Conservation (phyloP, 2,797 vertebrate species). For the Taeniopygia guttata region DNA sequence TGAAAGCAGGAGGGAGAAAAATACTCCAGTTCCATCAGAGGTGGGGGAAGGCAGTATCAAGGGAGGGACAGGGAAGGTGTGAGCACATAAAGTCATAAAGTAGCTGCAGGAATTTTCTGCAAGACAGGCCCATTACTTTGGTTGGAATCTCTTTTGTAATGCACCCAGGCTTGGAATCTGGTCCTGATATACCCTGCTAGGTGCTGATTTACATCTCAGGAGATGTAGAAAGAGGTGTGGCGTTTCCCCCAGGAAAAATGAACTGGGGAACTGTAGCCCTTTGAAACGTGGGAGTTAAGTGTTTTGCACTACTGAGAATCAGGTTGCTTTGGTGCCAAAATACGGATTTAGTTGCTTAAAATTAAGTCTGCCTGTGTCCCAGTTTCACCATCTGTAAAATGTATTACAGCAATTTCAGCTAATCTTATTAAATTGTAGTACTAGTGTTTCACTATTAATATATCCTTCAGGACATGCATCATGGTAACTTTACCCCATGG, state of each 20-base stretch:
- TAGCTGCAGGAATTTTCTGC: background rate
- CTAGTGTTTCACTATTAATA: constrained; percentile 62
- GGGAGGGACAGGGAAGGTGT: background rate
- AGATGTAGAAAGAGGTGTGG: background rate
- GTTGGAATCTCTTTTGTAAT: background rate
- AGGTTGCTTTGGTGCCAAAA: constrained; percentile 47
- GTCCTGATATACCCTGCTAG: background rate
- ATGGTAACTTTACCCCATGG: constrained; percentile 41
- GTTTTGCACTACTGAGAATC: constrained; percentile 8
- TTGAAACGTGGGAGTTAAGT: background rate
- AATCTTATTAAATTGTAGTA: constrained; percentile 64
- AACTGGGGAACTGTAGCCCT: background rate
- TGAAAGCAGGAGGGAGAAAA: background rate
- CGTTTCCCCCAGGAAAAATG: background rate
- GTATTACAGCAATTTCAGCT: constrained; percentile 57
- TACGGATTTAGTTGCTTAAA: constrained; percentile 55
- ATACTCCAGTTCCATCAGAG: background rate
- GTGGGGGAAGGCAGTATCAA: fast-evolving
- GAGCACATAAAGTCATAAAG: background rate
- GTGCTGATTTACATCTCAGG: background rate
- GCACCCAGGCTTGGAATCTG: background rate
- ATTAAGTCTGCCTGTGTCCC: constrained; percentile 52
- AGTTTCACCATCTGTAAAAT: constrained; percentile 61
- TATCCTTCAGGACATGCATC: constrained; percentile 49
- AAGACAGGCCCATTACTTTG: background rate